A percentile compares a stretch with the other conserved stretches of the same genome.
Conservation (phyloP, 2,797 vertebrate species). For the Adelosebastes latens region DNA sequence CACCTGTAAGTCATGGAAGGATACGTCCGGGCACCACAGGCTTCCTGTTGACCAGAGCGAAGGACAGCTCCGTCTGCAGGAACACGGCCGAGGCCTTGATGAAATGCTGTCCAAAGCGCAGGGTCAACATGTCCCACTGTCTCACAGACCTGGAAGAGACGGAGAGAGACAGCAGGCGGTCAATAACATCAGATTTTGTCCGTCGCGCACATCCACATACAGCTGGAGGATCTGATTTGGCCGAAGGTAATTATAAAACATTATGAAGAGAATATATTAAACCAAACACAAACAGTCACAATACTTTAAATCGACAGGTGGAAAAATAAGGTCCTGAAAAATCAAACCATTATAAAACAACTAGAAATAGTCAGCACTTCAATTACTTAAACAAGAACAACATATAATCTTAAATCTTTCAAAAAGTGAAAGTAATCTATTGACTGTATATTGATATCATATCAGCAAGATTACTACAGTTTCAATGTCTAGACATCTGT, state of each 20-base stretch:
- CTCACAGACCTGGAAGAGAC: conserved; percentile 31
- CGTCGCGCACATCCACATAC: background rate
- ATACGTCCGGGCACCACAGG: conserved; percentile 91
- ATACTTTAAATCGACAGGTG: background rate
- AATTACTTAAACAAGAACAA: background rate
- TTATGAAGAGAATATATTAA: background rate
- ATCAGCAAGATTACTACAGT: no score
- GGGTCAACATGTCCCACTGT: conserved; percentile 66
- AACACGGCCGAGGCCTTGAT: conserved; percentile 88
- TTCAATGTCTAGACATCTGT: no score
- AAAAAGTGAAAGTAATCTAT: background rate
- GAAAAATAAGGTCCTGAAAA: background rate
- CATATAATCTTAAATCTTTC: background rate
- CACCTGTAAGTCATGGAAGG: conserved; percentile 74
- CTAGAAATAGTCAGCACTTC: background rate
- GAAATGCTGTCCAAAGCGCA: conserved; percentile 88
- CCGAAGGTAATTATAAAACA: background rate
- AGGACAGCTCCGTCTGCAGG: conserved; percentile 88
- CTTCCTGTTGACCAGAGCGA: conserved; percentile 90
- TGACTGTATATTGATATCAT: no score
- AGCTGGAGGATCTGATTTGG: background rate
- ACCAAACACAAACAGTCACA: background rate
- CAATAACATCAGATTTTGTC: conserved; percentile 2
- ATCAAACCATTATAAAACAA: background rate
- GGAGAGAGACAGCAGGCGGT: conserved; percentile 30